Conservation (phyloP, 2,113 vertebrate species). For the Ictalurus punctatus region DNA sequence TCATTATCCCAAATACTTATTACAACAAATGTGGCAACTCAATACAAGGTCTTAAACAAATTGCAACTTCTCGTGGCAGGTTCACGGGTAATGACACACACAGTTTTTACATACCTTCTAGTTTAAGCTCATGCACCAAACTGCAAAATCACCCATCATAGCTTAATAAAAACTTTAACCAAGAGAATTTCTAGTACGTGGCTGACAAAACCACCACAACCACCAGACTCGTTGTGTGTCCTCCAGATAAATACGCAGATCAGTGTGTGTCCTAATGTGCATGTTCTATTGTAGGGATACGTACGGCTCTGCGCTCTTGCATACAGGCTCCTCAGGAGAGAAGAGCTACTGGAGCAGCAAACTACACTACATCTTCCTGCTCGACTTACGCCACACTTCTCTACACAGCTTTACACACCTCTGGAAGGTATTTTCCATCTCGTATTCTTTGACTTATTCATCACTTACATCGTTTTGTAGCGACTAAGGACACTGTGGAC, state of each 20-base stretch:
- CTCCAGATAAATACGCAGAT: constrained; percentile 25
- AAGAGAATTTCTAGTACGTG: background rate
- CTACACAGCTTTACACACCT: constrained; percentile 50
- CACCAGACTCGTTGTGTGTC: background rate
- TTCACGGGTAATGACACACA: background rate
- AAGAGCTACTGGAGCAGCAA: constrained; percentile 61
- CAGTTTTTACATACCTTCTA: background rate
- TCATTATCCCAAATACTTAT: background rate
- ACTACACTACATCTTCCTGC: constrained; percentile 49
- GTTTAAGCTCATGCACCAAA: background rate
- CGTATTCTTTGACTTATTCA: constrained; percentile 7
- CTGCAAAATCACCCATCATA: background rate
- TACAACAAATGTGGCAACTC: background rate
- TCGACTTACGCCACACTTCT: constrained; percentile 52
- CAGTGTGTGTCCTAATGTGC: constrained; percentile 52
- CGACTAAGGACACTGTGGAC: background rate
- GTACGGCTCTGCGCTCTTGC: constrained; percentile 61
- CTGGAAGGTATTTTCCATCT: constrained; percentile 58
- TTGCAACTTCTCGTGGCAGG: background rate
- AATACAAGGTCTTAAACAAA: background rate
- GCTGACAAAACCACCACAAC: background rate
- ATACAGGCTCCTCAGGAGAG: constrained; percentile 53
- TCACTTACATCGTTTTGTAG: background rate
- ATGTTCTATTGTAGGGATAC: constrained; percentile 69
- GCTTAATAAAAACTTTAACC: background rate